Percentiles rank a stretch among this genome's conserved stretches.
Conservation (phyloP, 92 coral and sea anemone species). For the Actinostola sp. region DNA sequence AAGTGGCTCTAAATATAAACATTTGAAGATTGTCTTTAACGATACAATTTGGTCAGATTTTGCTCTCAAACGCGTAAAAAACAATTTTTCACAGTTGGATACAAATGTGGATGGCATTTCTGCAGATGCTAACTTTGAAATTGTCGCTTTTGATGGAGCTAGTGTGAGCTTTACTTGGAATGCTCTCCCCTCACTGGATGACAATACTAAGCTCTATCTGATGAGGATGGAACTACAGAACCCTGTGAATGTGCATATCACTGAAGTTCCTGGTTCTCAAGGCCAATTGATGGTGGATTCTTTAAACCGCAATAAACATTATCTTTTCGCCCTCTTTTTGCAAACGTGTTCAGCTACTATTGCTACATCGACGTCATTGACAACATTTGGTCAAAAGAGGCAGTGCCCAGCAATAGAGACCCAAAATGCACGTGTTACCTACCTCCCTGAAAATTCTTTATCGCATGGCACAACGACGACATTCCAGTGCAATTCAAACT, state of each 20-base stretch:
- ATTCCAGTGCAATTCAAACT: constrained; percentile 12
- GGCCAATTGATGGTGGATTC: not conserved
- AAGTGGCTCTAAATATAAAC: constrained; percentile 26
- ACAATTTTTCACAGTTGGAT: not conserved
- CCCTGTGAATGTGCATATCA: not conserved
- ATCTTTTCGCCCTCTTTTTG: constrained; percentile 25
- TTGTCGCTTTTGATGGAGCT: constrained; percentile 6
- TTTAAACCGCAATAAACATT: constrained; percentile 5
- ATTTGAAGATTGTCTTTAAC: constrained; percentile 33
- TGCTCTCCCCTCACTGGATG: no score
- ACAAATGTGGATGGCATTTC: not conserved
- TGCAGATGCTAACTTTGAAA: not conserved
- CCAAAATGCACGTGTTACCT: constrained; percentile 7
- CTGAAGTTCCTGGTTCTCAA: not conserved
- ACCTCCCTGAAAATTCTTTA: constrained; percentile 9
- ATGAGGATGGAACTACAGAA: not conserved
- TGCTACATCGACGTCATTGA: constrained; percentile 21
- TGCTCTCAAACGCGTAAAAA: constrained; percentile 1
- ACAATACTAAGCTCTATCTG: constrained; percentile 5
- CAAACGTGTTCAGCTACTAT: constrained; percentile 27
- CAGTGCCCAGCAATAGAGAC: constrained; percentile 13
- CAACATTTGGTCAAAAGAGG: constrained; percentile 17
- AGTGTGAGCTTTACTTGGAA: constrained; percentile 34
- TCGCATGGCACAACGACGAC: constrained; percentile 26
- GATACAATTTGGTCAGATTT: constrained; percentile 41